These are phyloP conservation scores for Amphiduros pacificus DNA, from an alignment of 2,888 invertebrate genomes.

Conservation along the genomic window DNA sequence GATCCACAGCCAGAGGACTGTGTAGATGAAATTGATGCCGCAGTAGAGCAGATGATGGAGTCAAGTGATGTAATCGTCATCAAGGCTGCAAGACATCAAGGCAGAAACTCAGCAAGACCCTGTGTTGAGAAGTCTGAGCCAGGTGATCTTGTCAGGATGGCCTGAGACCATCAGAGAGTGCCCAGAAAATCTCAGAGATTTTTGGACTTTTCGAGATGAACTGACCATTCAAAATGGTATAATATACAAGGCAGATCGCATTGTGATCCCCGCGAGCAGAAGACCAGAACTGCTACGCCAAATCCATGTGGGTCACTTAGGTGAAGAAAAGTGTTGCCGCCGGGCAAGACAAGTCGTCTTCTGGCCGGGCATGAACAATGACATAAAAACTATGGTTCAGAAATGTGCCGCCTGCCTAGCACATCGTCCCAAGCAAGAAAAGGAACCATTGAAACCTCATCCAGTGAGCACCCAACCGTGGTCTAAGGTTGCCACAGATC, in stretches of 20 bases:
- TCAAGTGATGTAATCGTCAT: too few species aligned
- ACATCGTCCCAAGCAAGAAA: not conserved
- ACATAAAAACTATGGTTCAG: conserved; percentile 20
- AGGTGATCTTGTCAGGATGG: not conserved
- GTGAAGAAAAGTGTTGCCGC: conserved; percentile 17
- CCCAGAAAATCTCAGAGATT: conserved; percentile 18
- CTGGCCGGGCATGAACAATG: conserved; percentile 27
- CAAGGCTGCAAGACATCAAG: conserved; percentile 8
- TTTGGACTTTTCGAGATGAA: conserved; percentile 19
- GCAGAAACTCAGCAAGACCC: not conserved
- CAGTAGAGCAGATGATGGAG: too few species aligned
- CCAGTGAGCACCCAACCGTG: conserved; percentile 14
- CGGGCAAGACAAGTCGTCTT: conserved; percentile 20
- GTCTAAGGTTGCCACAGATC: conserved; percentile 16
- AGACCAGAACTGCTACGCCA: conserved; percentile 5
- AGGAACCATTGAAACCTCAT: conserved; percentile 23
- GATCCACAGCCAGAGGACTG: too few species aligned
- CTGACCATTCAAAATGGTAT: conserved; percentile 2
- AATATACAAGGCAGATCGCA: conserved; percentile 15
- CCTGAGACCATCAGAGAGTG: not conserved
- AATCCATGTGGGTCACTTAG: conserved; percentile 21
- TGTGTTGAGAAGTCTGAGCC: not conserved
- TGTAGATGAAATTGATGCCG: too few species aligned
- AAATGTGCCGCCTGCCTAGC: conserved; percentile 12
- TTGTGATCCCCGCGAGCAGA: conserved; percentile 15